These are phyloP conservation scores for Araneus ventricosus DNA, from an alignment of 1,140 invertebrate genomes.

Conservation along the genomic window DNA sequence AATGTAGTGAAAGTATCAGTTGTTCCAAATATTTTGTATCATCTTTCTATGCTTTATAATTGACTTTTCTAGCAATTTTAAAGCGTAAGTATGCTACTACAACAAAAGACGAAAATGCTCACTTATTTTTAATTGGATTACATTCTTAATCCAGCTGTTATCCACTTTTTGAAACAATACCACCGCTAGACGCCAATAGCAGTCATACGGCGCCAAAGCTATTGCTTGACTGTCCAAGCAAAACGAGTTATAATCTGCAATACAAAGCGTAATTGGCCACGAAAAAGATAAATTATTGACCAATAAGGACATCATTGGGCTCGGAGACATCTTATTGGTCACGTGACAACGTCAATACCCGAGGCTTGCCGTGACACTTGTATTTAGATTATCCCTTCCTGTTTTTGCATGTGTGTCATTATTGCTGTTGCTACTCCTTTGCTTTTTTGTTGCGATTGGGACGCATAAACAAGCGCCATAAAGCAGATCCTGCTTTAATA, in stretches of 20 bases:
- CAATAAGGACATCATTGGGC: conserved; percentile 67
- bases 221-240: conserved; percentile 19
- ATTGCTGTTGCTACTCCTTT: conserved; percentile 8
- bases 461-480: conserved; percentile 31
- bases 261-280: conserved; percentile 67
- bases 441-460: conserved; percentile 30
- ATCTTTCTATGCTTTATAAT: not conserved
- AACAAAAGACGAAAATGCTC: not conserved
- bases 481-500: conserved; percentile 42
- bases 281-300: conserved; percentile 66
- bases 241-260: conserved; percentile 27
- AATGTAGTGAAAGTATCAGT: too few species aligned
- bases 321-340: conserved; percentile 62
- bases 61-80: not conserved
- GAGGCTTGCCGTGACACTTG: conserved; percentile 53
- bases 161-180: not conserved
- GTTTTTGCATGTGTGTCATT: conserved; percentile 53
- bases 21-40: not conserved
- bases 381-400: conserved; percentile 67
- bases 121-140: not conserved
- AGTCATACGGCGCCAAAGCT: conserved; percentile 19
- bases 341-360: conserved; percentile 70
- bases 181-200: not conserved
- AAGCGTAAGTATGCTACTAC: not conserved
- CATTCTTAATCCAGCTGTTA: not conserved